phyloP scores from a whole-genome alignment of 2,113 vertebrate species.

The Macrotus californicus region DNA sequence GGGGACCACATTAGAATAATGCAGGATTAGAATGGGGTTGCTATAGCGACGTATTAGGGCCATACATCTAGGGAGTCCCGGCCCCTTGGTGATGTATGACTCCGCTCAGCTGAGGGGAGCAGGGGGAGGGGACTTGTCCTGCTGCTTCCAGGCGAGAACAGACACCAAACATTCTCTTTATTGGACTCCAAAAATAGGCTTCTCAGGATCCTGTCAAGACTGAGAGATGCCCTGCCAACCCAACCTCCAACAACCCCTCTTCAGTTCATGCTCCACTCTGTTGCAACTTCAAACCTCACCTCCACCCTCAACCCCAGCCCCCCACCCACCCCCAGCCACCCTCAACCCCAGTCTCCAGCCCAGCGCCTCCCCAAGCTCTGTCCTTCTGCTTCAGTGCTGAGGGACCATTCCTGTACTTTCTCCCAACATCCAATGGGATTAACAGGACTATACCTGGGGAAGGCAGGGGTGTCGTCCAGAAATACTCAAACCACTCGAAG shows the following conservation, averaged over 20 bases:
- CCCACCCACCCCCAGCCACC: no score
- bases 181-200: conserved; percentile 36
- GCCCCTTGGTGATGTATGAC: conserved; percentile 79
- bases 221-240: background rate
- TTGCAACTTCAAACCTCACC: background rate
- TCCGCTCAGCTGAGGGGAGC: conserved; percentile 71
- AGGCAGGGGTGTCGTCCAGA: background rate
- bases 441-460: background rate
- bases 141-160: conserved; percentile 45
- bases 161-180: conserved; percentile 41
- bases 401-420: background rate
- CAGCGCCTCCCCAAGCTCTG: background rate
- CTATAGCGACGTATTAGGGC: conserved; percentile 83
- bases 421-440: background rate
- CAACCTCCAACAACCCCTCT: background rate
- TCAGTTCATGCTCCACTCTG: background rate
- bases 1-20: conserved; percentile 82
- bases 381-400: background rate
- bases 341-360: background rate
- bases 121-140: conserved; percentile 61
- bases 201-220: conserved; percentile 36
- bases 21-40: conserved; percentile 81
- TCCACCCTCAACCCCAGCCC: background rate
- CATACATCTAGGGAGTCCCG: conserved; percentile 80
- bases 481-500: background rate